Percentiles rank a stretch among this genome's conserved stretches.
These are phyloP conservation scores for Epicampocera succincta DNA, from an alignment of 2,888 invertebrate species.

Conservation along the genomic window DNA sequence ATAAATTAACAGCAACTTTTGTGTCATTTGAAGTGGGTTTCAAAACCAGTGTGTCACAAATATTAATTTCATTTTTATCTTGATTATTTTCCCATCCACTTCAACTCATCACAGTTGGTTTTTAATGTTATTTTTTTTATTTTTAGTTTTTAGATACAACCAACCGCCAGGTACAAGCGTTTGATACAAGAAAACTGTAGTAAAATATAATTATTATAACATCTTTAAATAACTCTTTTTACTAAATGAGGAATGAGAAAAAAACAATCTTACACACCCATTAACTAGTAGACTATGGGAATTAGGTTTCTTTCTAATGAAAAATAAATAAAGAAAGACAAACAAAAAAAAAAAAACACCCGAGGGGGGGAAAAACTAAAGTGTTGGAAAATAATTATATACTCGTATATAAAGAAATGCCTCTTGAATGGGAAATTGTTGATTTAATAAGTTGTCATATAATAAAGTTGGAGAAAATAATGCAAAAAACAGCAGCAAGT, in stretches of 20 bases:
- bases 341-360: background rate
- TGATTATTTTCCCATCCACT: constrained; percentile 34
- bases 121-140: background rate
- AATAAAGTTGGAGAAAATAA: constrained; percentile 6
- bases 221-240: constrained; percentile 44
- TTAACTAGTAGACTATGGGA: constrained; percentile 46
- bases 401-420: constrained; percentile 3
- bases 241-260: background rate
- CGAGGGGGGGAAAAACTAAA: too few species aligned
- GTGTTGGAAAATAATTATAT: background rate
- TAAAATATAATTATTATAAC: constrained; percentile 36
- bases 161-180: background rate
- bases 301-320: constrained; percentile 33
- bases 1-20: too few species aligned
- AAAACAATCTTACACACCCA: constrained; percentile 18
- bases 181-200: constrained; percentile 7
- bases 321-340: constrained; percentile 23
- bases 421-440: constrained; percentile 22
- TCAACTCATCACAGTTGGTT: constrained; percentile 13
- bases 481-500: background rate
- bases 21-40: background rate
- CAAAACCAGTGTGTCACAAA: background rate
- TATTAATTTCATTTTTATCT: constrained; percentile 15
- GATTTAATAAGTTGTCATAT: constrained; percentile 11
- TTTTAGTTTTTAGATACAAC: background rate